These are phyloP conservation scores for Callionymus lyra DNA, from an alignment of 2,113 vertebrate species.

Conservation along the genomic window DNA sequence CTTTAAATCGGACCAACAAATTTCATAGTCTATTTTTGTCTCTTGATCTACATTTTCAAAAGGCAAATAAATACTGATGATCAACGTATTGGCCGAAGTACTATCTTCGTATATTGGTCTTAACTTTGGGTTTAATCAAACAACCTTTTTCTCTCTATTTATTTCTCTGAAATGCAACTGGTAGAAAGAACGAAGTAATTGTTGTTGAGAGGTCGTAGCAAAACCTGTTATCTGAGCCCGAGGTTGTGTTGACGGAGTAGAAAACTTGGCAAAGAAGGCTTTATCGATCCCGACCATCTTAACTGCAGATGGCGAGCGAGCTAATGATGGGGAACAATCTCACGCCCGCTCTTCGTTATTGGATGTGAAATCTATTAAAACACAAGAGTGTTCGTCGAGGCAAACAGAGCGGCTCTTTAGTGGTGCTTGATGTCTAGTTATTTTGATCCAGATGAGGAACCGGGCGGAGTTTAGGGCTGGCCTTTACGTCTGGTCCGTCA, in stretches of 20 bases:
- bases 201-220: background rate
- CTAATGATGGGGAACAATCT: constrained; percentile 30
- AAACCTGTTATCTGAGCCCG: constrained; percentile 6
- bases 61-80: too few relatives aligned
- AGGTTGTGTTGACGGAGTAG: constrained; percentile 13
- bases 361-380: constrained; percentile 22
- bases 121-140: too few relatives aligned
- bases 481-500: background rate
- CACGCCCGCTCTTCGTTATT: constrained; percentile 16
- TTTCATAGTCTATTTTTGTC: too few relatives aligned
- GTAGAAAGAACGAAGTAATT: too few relatives aligned
- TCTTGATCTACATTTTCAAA: too few relatives aligned
- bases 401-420: constrained; percentile 7
- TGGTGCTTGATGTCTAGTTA: constrained; percentile 2
- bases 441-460: background rate
- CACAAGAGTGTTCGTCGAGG: constrained; percentile 8
- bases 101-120: too few relatives aligned
- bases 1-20: too few relatives aligned
- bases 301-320: constrained; percentile 19
- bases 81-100: too few relatives aligned
- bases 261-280: constrained; percentile 4
- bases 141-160: too few relatives aligned
- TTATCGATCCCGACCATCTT: constrained; percentile 30
- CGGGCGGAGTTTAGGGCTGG: background rate
- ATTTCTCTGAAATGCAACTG: too few relatives aligned